Evolutionary conservation across 2,113 vertebrate genomes (phyloP).

Genomic region (Bubo scandiacus): DNA sequence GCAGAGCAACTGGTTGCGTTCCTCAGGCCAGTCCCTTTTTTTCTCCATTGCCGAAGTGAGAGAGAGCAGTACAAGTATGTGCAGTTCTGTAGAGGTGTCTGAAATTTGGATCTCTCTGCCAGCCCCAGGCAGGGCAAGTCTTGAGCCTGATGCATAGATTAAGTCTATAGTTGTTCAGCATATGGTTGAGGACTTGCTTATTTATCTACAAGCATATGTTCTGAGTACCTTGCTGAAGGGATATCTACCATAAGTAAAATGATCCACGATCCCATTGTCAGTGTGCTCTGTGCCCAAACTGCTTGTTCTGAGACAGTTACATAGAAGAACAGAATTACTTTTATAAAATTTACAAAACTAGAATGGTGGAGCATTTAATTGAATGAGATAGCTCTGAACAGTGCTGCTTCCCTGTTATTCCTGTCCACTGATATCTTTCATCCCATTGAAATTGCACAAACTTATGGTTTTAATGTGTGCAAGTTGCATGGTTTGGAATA

Average conservation of each 20-base stretch:
- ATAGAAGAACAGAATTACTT: neutral
- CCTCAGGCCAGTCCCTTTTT: neutral
- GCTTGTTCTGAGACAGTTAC: neutral
- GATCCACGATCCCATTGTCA: neutral
- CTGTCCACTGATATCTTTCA: neutral
- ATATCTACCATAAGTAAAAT: neutral
- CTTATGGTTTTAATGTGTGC: neutral
- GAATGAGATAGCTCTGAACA: neutral
- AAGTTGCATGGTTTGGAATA: neutral
- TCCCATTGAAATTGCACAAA: neutral
- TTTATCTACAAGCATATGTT: neutral
- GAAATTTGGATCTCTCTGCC: neutral
- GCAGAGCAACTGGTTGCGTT: neutral
- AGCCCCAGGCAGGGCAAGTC: neutral
- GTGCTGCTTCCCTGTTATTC: neutral
- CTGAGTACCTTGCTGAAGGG: neutral
- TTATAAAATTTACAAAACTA: neutral
- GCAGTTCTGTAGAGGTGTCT: neutral
- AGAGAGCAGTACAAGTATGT: neutral
- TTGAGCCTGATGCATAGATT: neutral
- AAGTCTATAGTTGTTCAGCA: neutral
- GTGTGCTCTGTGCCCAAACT: neutral
- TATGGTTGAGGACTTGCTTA: neutral
- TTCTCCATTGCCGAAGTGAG: neutral
- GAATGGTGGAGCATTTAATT: neutral